Conservation (phyloP, 2,888 invertebrate genomes). For the Halictus quadricinctus region DNA sequence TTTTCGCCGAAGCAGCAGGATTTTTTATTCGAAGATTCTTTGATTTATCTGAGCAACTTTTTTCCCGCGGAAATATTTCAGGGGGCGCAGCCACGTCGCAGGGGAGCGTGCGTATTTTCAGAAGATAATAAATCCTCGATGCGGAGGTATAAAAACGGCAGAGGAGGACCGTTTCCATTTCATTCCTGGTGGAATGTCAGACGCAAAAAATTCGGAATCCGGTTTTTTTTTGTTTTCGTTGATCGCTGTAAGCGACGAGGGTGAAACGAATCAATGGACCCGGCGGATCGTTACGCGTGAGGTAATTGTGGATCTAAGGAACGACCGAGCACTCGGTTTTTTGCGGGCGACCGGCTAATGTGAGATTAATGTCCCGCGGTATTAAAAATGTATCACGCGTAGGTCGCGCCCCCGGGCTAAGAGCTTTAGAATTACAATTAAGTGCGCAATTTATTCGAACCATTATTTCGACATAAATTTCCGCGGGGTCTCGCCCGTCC, state of each 20-base stretch:
- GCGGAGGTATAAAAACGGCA: not conserved
- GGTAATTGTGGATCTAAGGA: conserved; percentile 54
- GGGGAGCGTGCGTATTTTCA: not conserved
- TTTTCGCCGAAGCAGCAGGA: not conserved
- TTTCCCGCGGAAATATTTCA: not conserved
- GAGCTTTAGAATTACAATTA: conserved; percentile 73
- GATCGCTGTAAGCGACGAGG: conserved; percentile 26
- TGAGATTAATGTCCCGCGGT: conserved; percentile 73
- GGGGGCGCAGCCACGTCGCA: not conserved
- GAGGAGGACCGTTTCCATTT: conserved; percentile 26
- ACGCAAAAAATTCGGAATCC: conserved; percentile 28
- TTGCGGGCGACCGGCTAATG: conserved; percentile 69
- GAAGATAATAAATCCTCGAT: conserved; percentile 9
- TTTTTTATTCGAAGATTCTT: not conserved
- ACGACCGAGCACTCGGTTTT: conserved; percentile 46
- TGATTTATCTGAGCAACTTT: not conserved
- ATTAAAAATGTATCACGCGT: conserved; percentile 76
- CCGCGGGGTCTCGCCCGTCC: conserved; percentile 33
- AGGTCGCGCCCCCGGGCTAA: conserved; percentile 56
- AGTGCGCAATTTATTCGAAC: conserved; percentile 71
- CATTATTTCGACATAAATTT: conserved; percentile 68
- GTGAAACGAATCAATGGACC: conserved; percentile 16
- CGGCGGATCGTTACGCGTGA: conserved; percentile 39
- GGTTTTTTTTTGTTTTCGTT: conserved; percentile 11
- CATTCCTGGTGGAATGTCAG: conserved; percentile 30